Base-by-base conservation (phyloP, 2,888 invertebrate genomes). In the Pegoplata infirma region DNA sequence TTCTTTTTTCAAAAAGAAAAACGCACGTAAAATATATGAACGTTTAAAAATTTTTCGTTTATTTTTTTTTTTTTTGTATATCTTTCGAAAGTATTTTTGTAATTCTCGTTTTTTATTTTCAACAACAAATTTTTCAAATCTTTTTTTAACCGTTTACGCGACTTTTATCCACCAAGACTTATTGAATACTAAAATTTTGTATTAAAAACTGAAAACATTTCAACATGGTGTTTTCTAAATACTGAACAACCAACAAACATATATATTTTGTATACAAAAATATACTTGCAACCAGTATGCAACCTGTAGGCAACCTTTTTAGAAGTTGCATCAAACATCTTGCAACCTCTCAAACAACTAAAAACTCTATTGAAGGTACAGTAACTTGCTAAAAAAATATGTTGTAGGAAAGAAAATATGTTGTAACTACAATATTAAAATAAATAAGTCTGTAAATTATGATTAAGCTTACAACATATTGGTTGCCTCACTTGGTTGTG, bases 171-270 rank as follows among this genome's bases (percentile, higher is more conserved):
- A 12, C 63, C 56, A 76, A 64, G 44, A 23, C 56, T 68, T 44
- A 76, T 69, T 72, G 66, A 66, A 72, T 55, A 72, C 72, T 76
- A 72, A 76, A 72, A 66, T 73, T 67, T 58, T 49, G 25, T 61
- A 51, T 19, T 6, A 61, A 14, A 36, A 64, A 59, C 32, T 36
- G 51, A 68, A 72, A 63, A 75, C 69, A 58, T 73, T 78, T 79
- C 55, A 69, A 73, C 80, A 76, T 77, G 28, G 66, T 61, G 72
- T 78, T 75, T 40, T 4, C 12, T 12, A 32, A 10, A 40, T 40
- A 40, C 36, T n/a, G 2, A 12, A 5, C 36, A 40, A 40, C 32
- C 32, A 10, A 32, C 32, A 32, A 32, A 32, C 1, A 32, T 10
- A 4, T 32, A 40, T 40, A 4, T 3, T 25, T 25, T 25, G 25